Conservation (phyloP, 35 echinoderm and acorn worm genomes). For the Hemicentrotus pulcherrimus region DNA sequence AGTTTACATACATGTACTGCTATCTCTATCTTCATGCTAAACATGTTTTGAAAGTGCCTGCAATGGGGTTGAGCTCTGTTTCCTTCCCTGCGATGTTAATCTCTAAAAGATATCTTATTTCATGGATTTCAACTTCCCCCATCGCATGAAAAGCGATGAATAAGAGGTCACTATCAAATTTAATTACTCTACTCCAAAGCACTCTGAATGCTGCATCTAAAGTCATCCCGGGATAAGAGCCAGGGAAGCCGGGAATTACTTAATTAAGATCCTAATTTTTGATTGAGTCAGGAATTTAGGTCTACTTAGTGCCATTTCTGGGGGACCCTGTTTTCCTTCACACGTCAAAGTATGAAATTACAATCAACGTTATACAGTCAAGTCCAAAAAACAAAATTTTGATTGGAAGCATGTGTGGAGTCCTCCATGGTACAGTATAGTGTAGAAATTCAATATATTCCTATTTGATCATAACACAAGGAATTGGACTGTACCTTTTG, state of each 20-base stretch:
- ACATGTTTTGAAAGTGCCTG: not conserved
- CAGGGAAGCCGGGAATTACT: not conserved
- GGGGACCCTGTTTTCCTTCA: not conserved
- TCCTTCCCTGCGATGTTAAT: not conserved
- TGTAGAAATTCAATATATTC: not conserved
- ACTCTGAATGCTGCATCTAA: not conserved
- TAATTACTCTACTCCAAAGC: not conserved
- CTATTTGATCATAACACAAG: not conserved
- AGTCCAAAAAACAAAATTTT: not conserved
- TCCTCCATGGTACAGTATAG: not conserved
- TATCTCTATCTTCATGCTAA: not conserved
- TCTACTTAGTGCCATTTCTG: constrained; percentile 1
- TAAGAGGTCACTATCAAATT: constrained; percentile 11
- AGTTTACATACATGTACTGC: too few species aligned
- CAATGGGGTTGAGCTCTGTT: not conserved
- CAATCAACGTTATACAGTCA: not conserved
- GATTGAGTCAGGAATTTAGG: constrained; percentile 5
- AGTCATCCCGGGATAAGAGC: not conserved
- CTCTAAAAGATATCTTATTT: not conserved
- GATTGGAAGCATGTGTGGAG: not conserved
- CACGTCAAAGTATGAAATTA: not conserved
- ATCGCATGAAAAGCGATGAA: not conserved
- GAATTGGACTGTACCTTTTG: not conserved
- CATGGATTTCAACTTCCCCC: constrained; percentile 1
- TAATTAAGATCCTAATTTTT: constrained; percentile 20